Base-by-base conservation (phyloP, 2,888 invertebrate genomes). In the Heliconius erato region DNA sequence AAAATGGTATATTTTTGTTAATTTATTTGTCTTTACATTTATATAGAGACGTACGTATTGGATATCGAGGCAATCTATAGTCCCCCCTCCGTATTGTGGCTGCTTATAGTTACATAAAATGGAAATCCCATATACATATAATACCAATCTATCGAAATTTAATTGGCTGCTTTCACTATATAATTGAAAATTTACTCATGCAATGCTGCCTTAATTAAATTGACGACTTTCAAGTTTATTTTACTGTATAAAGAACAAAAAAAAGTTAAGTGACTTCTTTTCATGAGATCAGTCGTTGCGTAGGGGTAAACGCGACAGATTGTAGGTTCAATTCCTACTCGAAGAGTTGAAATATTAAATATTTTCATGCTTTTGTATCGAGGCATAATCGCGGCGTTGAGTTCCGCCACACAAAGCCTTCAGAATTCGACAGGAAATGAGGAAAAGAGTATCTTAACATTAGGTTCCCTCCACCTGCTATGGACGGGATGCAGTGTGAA, bases 111-210 rank as follows among this genome's bases (percentile, higher is more conserved):
- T 74, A 68, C 68, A 59, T 80, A 80, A 80, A 67, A 74, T 3
- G 49, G 16, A 32, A 80, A 67, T 65, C 54, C 49, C 54, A 35
- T 40, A 54, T 12, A 26, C 80, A 74, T 74, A 65, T 65, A 67
- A 23, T 54, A 54, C n/a, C 74, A 40, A 80, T 80, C 68, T 81
- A 77, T 77, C 26, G 65, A 76, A 59, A 12, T 59, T 69, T 76
- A 80, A 80, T 80, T 69, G 23, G 54, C 23, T 68, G 40, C 80
- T 76, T 76, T 76, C 80, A 68, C 74, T 76, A 7, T 49, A 28
- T 44, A 74, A 80, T 76, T 74, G 68, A 68, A 68, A 68, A 76
- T 76, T 69, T 68, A 69, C 40, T 80, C 76, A 80, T 44, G 68
- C 23, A 76, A 80, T 28, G 28, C 5, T 16, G 59, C 23, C n/a